Conservation (phyloP, 2,113 vertebrate genomes). For the Willisornis vidua region DNA sequence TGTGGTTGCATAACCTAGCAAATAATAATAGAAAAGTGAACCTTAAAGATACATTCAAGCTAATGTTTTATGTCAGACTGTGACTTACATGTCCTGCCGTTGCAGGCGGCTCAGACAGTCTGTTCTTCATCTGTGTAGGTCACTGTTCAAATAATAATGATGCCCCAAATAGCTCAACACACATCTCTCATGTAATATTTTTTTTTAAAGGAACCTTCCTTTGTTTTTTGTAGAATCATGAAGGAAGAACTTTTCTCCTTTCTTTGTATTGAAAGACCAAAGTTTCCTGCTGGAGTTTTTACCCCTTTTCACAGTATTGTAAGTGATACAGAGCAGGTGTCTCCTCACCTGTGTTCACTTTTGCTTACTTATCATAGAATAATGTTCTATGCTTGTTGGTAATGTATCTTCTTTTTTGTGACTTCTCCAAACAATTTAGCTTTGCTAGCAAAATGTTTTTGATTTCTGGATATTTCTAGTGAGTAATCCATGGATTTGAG, state of each 20-base stretch:
- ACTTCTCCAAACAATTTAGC: background rate
- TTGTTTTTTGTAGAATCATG: background rate
- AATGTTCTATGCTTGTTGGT: background rate
- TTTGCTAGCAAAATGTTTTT: background rate
- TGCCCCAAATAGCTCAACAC: slow-evolving; percentile 41
- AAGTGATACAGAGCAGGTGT: background rate
- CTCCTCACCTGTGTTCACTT: background rate
- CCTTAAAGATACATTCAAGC: background rate
- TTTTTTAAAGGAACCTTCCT: background rate
- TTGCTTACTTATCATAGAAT: background rate
- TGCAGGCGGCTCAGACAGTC: background rate
- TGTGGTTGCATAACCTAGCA: background rate
- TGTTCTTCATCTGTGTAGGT: slow-evolving; percentile 6
- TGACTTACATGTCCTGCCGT: background rate
- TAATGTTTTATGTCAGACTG: background rate
- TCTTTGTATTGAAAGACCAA: background rate
- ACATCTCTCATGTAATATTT: background rate
- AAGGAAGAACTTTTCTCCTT: background rate
- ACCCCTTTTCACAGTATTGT: background rate
- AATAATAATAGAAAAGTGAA: background rate
- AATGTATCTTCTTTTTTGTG: background rate
- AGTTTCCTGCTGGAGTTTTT: background rate
- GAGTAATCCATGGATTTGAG: background rate
- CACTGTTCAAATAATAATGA: slow-evolving; percentile 63
- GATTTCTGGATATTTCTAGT: background rate